These are phyloP conservation scores for Marmota flaviventris DNA, from an alignment of 2,113 vertebrate species.

Conservation along the genomic window DNA sequence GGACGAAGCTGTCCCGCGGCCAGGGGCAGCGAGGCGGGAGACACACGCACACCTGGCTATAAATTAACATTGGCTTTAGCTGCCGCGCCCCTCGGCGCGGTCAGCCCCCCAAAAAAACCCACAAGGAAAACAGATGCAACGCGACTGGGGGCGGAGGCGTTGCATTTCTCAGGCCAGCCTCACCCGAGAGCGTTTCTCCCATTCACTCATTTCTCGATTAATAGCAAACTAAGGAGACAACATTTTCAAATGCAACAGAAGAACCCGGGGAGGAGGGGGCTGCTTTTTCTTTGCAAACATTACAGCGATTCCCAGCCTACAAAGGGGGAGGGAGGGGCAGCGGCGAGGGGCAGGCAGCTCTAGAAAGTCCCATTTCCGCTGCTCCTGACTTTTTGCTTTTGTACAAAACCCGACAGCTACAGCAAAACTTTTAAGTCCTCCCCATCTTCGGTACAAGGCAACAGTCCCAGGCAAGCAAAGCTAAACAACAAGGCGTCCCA, in stretches of 20 bases:
- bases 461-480: constrained; percentile 80
- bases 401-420: constrained; percentile 85
- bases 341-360: constrained; percentile 66
- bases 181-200: constrained; percentile 85
- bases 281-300: constrained; percentile 51
- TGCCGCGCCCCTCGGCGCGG: constrained; percentile 90
- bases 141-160: constrained; percentile 69
- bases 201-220: constrained; percentile 82
- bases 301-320: constrained; percentile 67
- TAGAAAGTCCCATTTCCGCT: constrained; percentile 74
- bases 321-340: constrained; percentile 62
- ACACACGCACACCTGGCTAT: constrained; percentile 90
- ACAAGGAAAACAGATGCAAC: constrained; percentile 77
- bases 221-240: constrained; percentile 81
- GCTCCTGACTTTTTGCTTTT: constrained; percentile 56
- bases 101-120: constrained; percentile 69
- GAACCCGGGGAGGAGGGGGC: constrained; percentile 55
- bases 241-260: constrained; percentile 69
- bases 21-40: constrained; percentile 64
- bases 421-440: constrained; percentile 78
- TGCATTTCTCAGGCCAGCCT: constrained; percentile 89
- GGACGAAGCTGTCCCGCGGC: constrained; percentile 91
- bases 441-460: constrained; percentile 72
- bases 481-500: constrained; percentile 79
- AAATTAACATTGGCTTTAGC: constrained; percentile 96